phyloP scores from a whole-genome alignment of 2,888 invertebrate species.

The Leucoma salicis region DNA sequence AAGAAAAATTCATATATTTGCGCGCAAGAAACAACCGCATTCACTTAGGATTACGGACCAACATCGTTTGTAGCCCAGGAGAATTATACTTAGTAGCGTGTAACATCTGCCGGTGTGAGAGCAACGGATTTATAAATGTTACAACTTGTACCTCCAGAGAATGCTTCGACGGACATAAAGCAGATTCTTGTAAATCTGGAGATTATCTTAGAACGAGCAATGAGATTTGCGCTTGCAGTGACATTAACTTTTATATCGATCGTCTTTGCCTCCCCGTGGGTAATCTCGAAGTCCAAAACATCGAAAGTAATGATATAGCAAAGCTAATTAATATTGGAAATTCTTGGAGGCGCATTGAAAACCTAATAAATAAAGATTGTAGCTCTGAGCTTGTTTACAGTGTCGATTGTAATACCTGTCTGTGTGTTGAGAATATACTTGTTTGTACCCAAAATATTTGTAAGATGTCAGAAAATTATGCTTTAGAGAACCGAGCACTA shows the following conservation, averaged over 20 bases:
- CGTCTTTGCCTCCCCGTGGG: slow-evolving; percentile 41
- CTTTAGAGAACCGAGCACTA: slow-evolving; percentile 11
- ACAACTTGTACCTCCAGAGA: slow-evolving; percentile 43
- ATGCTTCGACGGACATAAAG: slow-evolving; percentile 40
- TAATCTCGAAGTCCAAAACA: slow-evolving; percentile 27
- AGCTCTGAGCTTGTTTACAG: slow-evolving; percentile 16
- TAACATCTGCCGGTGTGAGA: slow-evolving; percentile 50
- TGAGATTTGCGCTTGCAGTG: slow-evolving; percentile 53
- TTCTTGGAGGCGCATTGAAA: slow-evolving; percentile 17
- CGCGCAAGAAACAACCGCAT: slow-evolving; percentile 15
- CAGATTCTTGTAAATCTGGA: slow-evolving; percentile 43
- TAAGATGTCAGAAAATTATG: background rate
- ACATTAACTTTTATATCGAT: slow-evolving; percentile 47
- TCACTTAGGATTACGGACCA: slow-evolving; percentile 24
- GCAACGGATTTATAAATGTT: slow-evolving; percentile 29
- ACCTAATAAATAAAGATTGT: slow-evolving; percentile 7
- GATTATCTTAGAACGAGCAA: slow-evolving; percentile 40
- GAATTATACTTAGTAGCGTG: slow-evolving; percentile 48
- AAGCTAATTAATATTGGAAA: slow-evolving; percentile 29
- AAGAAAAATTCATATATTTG: slow-evolving; percentile 34
- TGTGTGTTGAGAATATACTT: slow-evolving; percentile 26
- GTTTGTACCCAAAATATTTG: slow-evolving; percentile 37
- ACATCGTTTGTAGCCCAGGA: slow-evolving; percentile 39
- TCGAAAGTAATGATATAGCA: slow-evolving; percentile 25
- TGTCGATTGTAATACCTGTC: slow-evolving; percentile 50